Evolutionary conservation across 2,888 invertebrate species (phyloP), one percentile per base, ranked within the genome.

Genomic region (Aspidiotus destructor): DNA sequence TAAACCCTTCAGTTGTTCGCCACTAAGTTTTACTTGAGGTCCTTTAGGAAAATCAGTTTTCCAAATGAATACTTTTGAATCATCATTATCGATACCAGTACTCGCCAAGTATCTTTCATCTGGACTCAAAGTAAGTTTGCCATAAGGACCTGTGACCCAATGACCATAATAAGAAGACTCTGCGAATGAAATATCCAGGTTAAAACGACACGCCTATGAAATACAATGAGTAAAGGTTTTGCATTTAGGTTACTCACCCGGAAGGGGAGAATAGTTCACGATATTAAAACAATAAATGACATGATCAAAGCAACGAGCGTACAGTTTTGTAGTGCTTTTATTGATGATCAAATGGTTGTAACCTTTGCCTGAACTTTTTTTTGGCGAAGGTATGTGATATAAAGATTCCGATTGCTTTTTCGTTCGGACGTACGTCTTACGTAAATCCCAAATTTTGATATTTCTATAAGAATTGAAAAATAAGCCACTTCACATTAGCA

Each of bases 271-370:
- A 76, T 86, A 87, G 0, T 87, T 84, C 2, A 85, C 81, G 65
- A 91, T 79, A 76, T 93, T 90, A 77, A 88, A 94, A 75, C 88
- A 86, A 77, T 93, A 93, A 71, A 95, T 88, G 60, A 84, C 84
- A 75, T 87, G 86, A 77, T 93, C 92, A 82, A 91, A 87, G 77
- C 92, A 92, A 77, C 86, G 92, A 8, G 90, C 93, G 78, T 88
- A 94, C 7, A 94, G 78, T 41, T 83, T 82, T 48, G 84, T 79
- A 41, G 85, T 79, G 3, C 84, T 80, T 9, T 85, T 84, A 76
- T 92, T 88, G 70, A 92, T 80, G 16, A 86, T 78, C 11, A 95
- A 78, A 75, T 88, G 88, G 7, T 92, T 88, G 76, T 87, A 90
- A 0, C 89, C 90, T 72, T 83, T 84, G 74, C 83, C 81, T 0